Evolutionary conservation across 2,797 vertebrate species (phyloP).

Genomic region (Neosilurus mollespiculum): DNA sequence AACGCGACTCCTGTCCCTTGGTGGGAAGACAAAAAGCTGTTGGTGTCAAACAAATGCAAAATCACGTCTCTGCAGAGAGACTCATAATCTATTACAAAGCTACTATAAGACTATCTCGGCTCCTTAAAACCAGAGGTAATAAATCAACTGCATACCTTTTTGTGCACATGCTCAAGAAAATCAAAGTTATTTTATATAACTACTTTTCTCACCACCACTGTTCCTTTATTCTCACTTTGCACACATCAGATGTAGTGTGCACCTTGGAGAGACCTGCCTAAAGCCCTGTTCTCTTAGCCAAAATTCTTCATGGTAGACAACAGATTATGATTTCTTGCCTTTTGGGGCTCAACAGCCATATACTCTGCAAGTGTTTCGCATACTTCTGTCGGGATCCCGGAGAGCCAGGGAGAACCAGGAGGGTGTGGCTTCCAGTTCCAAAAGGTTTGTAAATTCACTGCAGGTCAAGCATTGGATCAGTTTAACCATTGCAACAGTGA

Average conservation of each 20-base stretch:
- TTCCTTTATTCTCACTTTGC: neutral
- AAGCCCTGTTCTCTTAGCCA: neutral
- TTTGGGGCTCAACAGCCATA: no score
- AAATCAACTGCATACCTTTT: neutral
- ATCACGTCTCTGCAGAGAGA: slow-evolving; percentile 29
- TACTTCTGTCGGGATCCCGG: no score
- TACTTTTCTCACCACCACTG: neutral
- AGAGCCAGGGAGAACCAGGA: no score
- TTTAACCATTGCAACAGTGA: no score
- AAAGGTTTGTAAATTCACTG: no score
- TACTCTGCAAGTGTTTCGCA: no score
- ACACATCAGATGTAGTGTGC: neutral
- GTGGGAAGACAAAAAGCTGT: slow-evolving; percentile 33
- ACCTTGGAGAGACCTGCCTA: neutral
- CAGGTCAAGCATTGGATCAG: no score
- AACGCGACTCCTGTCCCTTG: slow-evolving; percentile 20
- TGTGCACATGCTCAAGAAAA: neutral
- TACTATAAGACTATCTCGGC: neutral
- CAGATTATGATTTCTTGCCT: no score
- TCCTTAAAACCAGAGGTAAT: neutral
- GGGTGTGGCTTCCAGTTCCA: no score
- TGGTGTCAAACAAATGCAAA: slow-evolving; percentile 48
- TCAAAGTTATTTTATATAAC: neutral
- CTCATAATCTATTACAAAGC: slow-evolving; percentile 29
- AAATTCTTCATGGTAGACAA: no score